Conservation (phyloP, 2,113 vertebrate species). For the Abramis brama region DNA sequence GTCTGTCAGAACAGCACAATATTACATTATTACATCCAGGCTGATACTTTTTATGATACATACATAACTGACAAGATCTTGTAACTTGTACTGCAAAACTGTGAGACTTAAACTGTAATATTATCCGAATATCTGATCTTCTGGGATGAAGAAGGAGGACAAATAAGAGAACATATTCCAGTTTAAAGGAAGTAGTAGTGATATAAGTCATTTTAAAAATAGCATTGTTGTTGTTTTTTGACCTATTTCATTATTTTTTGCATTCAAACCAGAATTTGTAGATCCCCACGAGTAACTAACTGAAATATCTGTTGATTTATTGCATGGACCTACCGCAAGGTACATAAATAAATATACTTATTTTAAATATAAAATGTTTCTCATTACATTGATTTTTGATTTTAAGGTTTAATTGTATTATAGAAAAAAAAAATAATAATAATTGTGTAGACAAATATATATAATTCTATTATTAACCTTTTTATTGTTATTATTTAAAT, state of each 20-base stretch:
- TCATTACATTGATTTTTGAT: background rate
- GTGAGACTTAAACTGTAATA: background rate
- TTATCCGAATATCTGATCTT: background rate
- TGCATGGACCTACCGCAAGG: background rate
- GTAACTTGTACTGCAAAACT: background rate
- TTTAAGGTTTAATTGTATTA: background rate
- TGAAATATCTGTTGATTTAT: background rate
- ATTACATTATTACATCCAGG: background rate
- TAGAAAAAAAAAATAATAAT: no score
- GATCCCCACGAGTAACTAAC: background rate
- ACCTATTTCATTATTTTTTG: background rate
- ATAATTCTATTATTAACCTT: no score
- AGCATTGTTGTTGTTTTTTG: background rate
- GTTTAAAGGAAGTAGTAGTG: background rate
- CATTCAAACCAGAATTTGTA: background rate
- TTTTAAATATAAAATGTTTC: background rate
- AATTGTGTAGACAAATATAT: background rate
- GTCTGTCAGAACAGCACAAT: constrained; percentile 1
- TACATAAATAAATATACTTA: background rate
- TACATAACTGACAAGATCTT: background rate
- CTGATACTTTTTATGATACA: background rate
- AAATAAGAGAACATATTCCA: background rate
- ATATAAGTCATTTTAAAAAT: background rate
- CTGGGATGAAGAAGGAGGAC: background rate
- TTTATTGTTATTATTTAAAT: no score